Conservation (phyloP, 92 coral and sea anemone genomes). For the Porites divaricata region DNA sequence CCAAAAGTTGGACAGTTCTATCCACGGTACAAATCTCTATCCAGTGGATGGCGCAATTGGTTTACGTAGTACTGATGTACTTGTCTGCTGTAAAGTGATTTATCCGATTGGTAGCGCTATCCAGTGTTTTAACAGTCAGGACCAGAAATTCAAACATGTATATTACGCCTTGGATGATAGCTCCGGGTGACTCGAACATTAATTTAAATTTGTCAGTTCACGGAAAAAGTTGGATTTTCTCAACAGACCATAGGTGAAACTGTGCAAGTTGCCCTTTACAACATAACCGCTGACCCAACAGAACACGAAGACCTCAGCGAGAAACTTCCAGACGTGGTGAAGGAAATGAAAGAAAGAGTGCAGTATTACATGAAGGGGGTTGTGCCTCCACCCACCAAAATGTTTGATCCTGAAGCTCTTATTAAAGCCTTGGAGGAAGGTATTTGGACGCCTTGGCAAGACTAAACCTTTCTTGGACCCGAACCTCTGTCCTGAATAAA, state of each 20-base stretch:
- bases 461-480: not conserved
- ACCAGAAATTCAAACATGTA: no score
- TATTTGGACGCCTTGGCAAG: constrained; percentile 30
- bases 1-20: no score
- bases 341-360: constrained; percentile 34
- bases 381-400: not conserved
- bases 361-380: constrained; percentile 22
- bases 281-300: constrained; percentile 63
- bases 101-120: no score
- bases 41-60: no score
- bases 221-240: not conserved
- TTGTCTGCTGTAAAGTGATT: no score
- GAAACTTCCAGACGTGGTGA: constrained; percentile 48
- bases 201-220: no score
- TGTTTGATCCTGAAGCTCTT: not conserved
- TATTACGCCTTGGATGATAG: no score
- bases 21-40: no score
- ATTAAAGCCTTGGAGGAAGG: constrained; percentile 2
- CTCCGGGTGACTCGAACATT: no score
- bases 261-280: constrained; percentile 41
- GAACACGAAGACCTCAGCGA: constrained; percentile 49
- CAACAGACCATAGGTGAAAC: not conserved
- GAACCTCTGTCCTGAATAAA: no score
- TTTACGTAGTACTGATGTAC: no score
- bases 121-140: no score